Conservation (phyloP, 1,140 invertebrate genomes). For the Pogonus chalceus region DNA sequence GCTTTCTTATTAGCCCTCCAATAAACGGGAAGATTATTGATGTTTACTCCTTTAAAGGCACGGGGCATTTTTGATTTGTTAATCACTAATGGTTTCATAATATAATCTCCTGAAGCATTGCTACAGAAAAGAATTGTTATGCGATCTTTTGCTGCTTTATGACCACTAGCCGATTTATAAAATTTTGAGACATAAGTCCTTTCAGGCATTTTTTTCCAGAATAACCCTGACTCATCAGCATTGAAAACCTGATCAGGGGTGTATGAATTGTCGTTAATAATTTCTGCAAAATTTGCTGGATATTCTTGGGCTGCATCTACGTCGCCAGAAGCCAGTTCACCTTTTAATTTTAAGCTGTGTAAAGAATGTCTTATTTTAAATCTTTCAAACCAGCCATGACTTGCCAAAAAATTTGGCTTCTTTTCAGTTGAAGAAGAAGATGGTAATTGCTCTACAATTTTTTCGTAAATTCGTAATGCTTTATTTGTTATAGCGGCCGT, state of each 20-base stretch:
- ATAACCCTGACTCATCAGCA: slow-evolving; percentile 24
- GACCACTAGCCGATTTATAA: slow-evolving; percentile 32
- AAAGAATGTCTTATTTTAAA: no score
- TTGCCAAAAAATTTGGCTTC: no score
- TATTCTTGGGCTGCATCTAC: no score
- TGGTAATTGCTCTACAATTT: no score
- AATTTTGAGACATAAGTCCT: slow-evolving; percentile 33
- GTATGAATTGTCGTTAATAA: slow-evolving; percentile 15
- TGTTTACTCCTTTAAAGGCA: slow-evolving; percentile 15
- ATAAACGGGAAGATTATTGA: slow-evolving; percentile 29
- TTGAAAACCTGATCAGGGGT: slow-evolving; percentile 20
- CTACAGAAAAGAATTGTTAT: slow-evolving; percentile 30
- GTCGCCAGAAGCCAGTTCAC: no score
- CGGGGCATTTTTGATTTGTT: slow-evolving; percentile 15
- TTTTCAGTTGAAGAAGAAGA: no score
- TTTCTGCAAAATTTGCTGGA: no score
- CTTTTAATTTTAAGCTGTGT: no score
- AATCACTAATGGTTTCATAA: slow-evolving; percentile 16
- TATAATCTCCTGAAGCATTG: slow-evolving; percentile 19
- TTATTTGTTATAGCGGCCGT: no score
- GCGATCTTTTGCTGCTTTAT: slow-evolving; percentile 37
- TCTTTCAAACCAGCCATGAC: no score
- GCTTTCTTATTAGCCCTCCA: slow-evolving; percentile 30
- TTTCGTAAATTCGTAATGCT: no score
- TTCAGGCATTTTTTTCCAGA: slow-evolving; percentile 28